Evolutionary conservation across 2,113 vertebrate species (phyloP), one percentile per base, ranked within the genome.

Genomic region (Zosterops lateralis): DNA sequence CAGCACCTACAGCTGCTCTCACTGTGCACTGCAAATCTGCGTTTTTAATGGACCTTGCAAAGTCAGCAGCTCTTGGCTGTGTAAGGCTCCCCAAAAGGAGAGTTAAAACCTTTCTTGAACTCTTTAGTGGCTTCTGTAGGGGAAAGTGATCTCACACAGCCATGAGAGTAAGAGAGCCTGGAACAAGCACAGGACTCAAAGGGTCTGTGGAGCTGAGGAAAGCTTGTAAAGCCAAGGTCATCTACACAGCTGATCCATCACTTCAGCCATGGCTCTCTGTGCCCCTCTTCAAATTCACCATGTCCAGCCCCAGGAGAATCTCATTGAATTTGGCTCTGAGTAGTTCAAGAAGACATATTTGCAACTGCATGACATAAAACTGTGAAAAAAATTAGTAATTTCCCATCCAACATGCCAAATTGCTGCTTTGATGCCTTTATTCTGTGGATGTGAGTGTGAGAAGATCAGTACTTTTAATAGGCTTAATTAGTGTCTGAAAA

Each of bases 401-500:
- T 84, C 48, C 61, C 64, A 65, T 42, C 60, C 38, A 44, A 17
- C 6, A 11, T n/a, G 21, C 14, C 73, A 87, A 75, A 66, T 60
- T 71, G 9, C 76, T 81, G 26, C 51, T 91, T 96, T 84, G 80
- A 84, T 84, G 73, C 57, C 76, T 87, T 75, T 78, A 72, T 81
- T 84, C 73, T 47, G 12, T 72, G 58, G 73, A 92, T 56, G 40
- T 57, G 45, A 83, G 73, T 0, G 0, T 6, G 31, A 67, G 32
- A 54, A 93, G 48, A 68, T 40, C 22, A 3, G 2, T 75, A 50
- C 28, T 68, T 89, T 48, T 89, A 95, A 92, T 60, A 53, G 42
- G 58, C 78, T 89, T 91, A 91, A 93, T 91, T 92, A 75, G 48
- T 78, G 79, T 36, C 74, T 87, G 77, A 89, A 94, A 91, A 88